Percentiles rank a stretch among this genome's conserved stretches.
These are phyloP conservation scores for Syngnathoides biaculeatus DNA, from an alignment of 2,113 vertebrate genomes.

Conservation along the genomic window DNA sequence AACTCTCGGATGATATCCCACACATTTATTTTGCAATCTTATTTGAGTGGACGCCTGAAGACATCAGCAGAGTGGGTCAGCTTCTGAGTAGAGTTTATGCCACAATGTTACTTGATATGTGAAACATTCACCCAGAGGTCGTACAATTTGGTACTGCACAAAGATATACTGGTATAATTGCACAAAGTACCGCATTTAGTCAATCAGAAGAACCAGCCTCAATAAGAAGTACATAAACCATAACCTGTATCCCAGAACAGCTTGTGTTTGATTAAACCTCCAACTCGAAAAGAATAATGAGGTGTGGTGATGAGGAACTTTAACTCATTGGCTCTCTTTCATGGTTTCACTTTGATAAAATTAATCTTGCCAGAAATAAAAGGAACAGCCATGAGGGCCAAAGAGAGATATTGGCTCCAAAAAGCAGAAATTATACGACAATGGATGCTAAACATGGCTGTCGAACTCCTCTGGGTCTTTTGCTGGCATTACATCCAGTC, in stretches of 20 bases:
- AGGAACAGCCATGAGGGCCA: background rate
- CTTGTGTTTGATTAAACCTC: too few relatives aligned
- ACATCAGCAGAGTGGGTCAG: constrained; percentile 13
- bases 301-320: background rate
- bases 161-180: too few relatives aligned
- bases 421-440: background rate
- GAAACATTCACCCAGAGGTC: too few relatives aligned
- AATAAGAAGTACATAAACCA: too few relatives aligned
- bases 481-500: background rate
- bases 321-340: background rate
- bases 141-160: too few relatives aligned
- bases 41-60: background rate
- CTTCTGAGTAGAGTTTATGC: background rate
- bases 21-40: constrained; percentile 6
- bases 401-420: background rate
- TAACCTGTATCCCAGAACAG: too few relatives aligned
- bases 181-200: too few relatives aligned
- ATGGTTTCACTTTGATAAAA: background rate
- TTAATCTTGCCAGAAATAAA: background rate
- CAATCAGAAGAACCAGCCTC: too few relatives aligned
- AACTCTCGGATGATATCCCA: background rate
- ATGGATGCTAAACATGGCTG: background rate
- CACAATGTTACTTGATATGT: too few relatives aligned
- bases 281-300: background rate
- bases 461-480: background rate